Evolutionary conservation across 1,140 invertebrate species (phyloP).

Genomic region (Drosophila nigromelanica): DNA sequence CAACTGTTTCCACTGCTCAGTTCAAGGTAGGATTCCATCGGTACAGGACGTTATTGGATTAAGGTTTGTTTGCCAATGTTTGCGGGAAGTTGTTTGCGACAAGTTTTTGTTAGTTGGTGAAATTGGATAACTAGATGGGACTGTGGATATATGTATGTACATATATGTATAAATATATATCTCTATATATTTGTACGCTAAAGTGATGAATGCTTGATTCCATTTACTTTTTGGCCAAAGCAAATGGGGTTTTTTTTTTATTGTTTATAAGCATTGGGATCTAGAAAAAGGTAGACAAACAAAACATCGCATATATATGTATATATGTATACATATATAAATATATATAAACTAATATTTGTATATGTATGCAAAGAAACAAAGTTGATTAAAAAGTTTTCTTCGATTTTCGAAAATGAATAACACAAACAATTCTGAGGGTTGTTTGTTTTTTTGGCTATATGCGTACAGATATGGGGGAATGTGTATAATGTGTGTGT

Average conservation of each 20-base stretch:
- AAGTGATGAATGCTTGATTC: too few relatives aligned
- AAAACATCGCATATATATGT: not conserved
- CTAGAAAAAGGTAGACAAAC: not conserved
- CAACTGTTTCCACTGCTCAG: slow-evolving; percentile 56
- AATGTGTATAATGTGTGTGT: slow-evolving; percentile 1
- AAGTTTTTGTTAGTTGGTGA: not conserved
- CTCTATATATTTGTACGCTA: not conserved
- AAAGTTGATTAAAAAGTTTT: too few relatives aligned
- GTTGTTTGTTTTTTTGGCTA: too few relatives aligned
- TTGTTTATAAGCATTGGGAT: not conserved
- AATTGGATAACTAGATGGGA: not conserved
- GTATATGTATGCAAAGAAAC: not conserved
- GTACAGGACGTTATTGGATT: slow-evolving; percentile 54
- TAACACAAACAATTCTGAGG: too few relatives aligned
- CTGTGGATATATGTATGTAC: not conserved
- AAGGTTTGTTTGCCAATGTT: slow-evolving; percentile 57
- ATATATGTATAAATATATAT: not conserved
- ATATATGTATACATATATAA: slow-evolving; percentile 6
- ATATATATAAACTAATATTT: too few relatives aligned
- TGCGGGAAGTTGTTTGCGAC: not conserved
- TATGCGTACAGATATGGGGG: too few relatives aligned
- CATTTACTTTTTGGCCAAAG: too few relatives aligned
- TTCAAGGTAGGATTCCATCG: slow-evolving; percentile 53
- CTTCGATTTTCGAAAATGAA: too few relatives aligned
- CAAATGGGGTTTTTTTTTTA: not conserved